These are phyloP conservation scores for Danaus plexippus DNA, from an alignment of 1,140 invertebrate species.

Conservation along the genomic window DNA sequence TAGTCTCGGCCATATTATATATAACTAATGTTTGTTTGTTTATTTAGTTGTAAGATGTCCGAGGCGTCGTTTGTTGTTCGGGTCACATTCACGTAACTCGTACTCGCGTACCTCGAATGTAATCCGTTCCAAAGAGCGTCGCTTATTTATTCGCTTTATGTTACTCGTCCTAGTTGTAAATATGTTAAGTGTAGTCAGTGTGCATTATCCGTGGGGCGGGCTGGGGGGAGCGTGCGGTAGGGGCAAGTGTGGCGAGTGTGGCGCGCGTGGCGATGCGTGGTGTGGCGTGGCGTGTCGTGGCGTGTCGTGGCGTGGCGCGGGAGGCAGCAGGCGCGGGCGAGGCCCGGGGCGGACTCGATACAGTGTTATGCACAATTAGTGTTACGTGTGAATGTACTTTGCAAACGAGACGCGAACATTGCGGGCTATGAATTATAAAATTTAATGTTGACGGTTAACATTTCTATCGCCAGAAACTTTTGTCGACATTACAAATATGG, in stretches of 20 bases:
- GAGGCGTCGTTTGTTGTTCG: constrained; percentile 13
- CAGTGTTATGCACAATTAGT: constrained; percentile 21
- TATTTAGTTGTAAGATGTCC: constrained; percentile 32
- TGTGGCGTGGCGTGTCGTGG: constrained; percentile 14
- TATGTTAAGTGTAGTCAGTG: constrained; percentile 23
- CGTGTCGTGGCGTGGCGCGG: constrained; percentile 21
- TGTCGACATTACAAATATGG: too few species aligned
- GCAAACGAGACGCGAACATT: constrained; percentile 6
- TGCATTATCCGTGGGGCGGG: constrained; percentile 1
- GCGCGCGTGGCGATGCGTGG: constrained; percentile 13
- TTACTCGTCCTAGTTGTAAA: constrained; percentile 36
- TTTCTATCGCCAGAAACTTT: too few species aligned
- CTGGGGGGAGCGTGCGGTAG: constrained; percentile 12
- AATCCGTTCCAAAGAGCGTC: constrained; percentile 62
- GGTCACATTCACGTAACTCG: constrained; percentile 9
- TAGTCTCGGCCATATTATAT: constrained; percentile 31
- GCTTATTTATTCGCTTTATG: constrained; percentile 58
- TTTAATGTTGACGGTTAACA: too few species aligned
- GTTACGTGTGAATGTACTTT: constrained; percentile 24
- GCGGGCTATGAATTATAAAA: constrained; percentile 33
- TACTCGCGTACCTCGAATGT: constrained; percentile 41
- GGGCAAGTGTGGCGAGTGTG: constrained; percentile 17
- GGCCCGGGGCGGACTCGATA: constrained; percentile 18
- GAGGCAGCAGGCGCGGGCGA: constrained; percentile 27
- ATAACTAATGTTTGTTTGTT: constrained; percentile 18